phyloP scores from a whole-genome alignment of 2,797 vertebrate genomes.

The Phaenicophaeus curvirostris region DNA sequence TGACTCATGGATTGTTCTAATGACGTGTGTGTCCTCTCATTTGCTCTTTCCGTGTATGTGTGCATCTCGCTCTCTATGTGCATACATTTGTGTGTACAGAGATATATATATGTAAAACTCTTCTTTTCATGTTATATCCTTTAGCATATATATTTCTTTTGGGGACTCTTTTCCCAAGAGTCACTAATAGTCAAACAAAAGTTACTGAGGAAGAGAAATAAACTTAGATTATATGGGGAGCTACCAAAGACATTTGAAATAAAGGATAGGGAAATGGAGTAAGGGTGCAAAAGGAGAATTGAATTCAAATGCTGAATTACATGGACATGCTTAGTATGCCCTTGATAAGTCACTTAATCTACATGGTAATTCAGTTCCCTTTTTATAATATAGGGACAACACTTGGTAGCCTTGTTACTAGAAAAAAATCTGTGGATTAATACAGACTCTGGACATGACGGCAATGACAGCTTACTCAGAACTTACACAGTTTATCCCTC shows the following conservation, averaged over 20 bases:
- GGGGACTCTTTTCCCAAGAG: background rate
- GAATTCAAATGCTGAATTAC: background rate
- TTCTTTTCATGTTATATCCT: background rate
- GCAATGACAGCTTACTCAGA: background rate
- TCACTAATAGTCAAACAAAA: background rate
- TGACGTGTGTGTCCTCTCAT: background rate
- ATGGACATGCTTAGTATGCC: background rate
- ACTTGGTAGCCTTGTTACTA: background rate
- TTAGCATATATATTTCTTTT: background rate
- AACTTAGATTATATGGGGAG: background rate
- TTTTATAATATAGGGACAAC: background rate
- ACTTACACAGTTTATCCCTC: background rate
- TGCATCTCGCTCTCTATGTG: background rate
- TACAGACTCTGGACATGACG: background rate
- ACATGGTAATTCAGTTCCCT: background rate
- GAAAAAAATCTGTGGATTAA: background rate
- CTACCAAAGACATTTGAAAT: background rate
- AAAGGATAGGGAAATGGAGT: background rate
- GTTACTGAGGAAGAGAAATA: background rate
- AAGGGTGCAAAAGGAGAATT: background rate
- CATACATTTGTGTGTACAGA: background rate
- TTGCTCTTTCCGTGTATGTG: background rate
- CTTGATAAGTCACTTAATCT: background rate
- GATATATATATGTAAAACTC: background rate
- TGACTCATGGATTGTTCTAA: slow-evolving; percentile 16